phyloP scores from a whole-genome alignment of 2,797 vertebrate species.

The Centropyge bicolor region DNA sequence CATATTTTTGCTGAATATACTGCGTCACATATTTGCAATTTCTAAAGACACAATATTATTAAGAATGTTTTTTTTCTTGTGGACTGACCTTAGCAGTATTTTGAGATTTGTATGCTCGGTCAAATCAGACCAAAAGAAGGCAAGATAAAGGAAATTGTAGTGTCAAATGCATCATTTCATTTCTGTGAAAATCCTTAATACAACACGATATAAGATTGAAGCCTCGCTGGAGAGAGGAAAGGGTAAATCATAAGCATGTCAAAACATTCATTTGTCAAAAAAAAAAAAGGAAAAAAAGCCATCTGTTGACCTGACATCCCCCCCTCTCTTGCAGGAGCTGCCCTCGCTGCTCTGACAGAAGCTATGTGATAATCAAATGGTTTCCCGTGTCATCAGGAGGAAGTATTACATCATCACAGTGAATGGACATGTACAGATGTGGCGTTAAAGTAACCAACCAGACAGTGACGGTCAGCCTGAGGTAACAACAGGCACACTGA shows the following conservation, averaged over 20 bases:
- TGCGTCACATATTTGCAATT: neutral
- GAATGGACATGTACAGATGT: conserved; percentile 65
- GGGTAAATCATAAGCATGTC: conserved; percentile 18
- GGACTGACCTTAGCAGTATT: neutral
- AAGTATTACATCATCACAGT: conserved; percentile 71
- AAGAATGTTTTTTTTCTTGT: neutral
- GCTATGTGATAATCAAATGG: conserved; percentile 59
- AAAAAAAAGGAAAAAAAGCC: conserved; percentile 30
- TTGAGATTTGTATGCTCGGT: neutral
- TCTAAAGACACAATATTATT: neutral
- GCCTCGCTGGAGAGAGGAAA: neutral
- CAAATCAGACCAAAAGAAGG: neutral
- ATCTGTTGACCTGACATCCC: conserved; percentile 57
- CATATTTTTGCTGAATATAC: neutral
- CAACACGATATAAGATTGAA: neutral
- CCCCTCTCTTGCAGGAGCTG: conserved; percentile 22
- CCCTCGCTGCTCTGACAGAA: conserved; percentile 45
- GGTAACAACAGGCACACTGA: conserved; percentile 48
- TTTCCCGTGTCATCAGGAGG: conserved; percentile 51
- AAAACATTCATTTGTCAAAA: conserved; percentile 9
- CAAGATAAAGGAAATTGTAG: neutral
- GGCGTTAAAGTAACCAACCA: conserved; percentile 54
- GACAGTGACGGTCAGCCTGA: conserved; percentile 43
- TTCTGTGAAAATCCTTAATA: conserved; percentile 9
- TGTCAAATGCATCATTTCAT: conserved; percentile 7